Evolutionary conservation across 2,113 vertebrate species (phyloP).

Genomic region (Elephas maximus): DNA sequence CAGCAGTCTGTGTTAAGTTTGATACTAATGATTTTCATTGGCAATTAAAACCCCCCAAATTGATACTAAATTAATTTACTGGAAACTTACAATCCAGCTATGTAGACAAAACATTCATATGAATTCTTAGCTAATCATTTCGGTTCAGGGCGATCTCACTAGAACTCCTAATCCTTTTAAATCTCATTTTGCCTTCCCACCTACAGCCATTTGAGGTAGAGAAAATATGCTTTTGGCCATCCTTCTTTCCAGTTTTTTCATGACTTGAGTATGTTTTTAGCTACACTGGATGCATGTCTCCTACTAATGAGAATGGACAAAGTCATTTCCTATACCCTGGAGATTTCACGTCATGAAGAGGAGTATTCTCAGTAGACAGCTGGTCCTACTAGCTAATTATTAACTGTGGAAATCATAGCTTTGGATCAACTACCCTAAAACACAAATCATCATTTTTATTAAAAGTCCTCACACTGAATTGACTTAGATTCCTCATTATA

Average conservation of each 20-base stretch:
- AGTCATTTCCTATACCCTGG: not conserved
- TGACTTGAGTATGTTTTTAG: not conserved
- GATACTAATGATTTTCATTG: not conserved
- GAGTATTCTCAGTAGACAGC: not conserved
- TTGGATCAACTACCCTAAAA: not conserved
- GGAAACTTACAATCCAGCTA: not conserved
- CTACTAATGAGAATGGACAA: not conserved
- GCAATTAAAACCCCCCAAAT: constrained; percentile 16
- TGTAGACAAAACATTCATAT: not conserved
- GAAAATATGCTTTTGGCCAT: not conserved
- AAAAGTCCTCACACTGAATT: not conserved
- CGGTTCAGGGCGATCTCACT: not conserved
- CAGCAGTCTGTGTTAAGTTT: not conserved
- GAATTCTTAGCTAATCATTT: not conserved
- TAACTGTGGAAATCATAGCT: not conserved
- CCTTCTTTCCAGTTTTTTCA: not conserved
- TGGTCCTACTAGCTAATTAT: not conserved
- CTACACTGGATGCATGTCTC: not conserved
- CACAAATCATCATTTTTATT: not conserved
- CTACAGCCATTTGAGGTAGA: not conserved
- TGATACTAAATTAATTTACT: not conserved
- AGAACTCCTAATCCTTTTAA: not conserved
- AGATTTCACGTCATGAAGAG: not conserved
- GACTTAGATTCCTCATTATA: constrained; percentile 13
- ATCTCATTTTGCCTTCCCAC: not conserved